Evolutionary conservation across 2,113 vertebrate genomes (phyloP), one percentile per base, ranked within the genome.

Genomic region (Carassius carassius): DNA sequence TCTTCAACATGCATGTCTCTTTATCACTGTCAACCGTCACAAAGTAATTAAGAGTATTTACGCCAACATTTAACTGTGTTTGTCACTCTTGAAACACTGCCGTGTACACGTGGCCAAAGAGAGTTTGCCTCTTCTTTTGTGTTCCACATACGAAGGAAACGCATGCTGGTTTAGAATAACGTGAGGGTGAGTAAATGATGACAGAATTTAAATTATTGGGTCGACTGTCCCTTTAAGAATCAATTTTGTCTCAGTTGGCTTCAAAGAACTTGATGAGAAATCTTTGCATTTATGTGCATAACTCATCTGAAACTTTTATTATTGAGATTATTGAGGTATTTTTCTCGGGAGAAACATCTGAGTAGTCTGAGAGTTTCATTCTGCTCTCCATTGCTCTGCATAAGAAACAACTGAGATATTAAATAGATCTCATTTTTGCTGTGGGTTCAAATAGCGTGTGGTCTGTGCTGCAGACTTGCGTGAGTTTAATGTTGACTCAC

Each of bases 401-500:
- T 41, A 2, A 70, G 12, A 73, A 73, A 8, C 21, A 23, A 4
- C 13, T 44, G 70, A 44, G 70, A 21, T 11, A 70, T 21, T 5
- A 41, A n/a, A 12, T 70, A 21, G 17, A 70, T 70, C 17, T 70
- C 0, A 41, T 21, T 70, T 73, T 5, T 8, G 37, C 21, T 17
- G 14, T 63, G 60, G 37, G 78, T 25, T 80, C 75, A 58, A 35
- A 65, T n/a, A 5, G 12, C 76, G 54, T 76, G 51, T 58, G 49
- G 37, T 78, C 29, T 21, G 23, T 6, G 23, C 41, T 81, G 79
- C 44, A 51, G 41, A 54, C 79, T 69, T 69, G 79, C 79, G 79
- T 81, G 79, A 69, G 79, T 32, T 47, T 25, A 54, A 81, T 81
- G 79, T 81, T 81, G 79, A 69, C 79, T 80, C 78, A 80, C 35